These are phyloP conservation scores for Syritta pipiens DNA, from an alignment of 2,888 invertebrate genomes.

Conservation along the genomic window DNA sequence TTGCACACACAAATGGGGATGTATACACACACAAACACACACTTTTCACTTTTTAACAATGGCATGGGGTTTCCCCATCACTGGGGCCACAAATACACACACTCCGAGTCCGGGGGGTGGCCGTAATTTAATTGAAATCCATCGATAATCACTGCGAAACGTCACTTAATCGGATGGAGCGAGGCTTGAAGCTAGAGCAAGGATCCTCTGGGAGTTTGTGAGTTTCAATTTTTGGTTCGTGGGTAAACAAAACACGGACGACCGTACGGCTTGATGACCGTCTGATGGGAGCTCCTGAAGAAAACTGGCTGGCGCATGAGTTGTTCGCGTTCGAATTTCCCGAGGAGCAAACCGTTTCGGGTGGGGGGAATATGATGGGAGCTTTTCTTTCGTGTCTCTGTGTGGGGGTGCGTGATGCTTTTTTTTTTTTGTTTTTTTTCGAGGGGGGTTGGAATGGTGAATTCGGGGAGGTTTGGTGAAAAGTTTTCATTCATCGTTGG, in stretches of 20 bases:
- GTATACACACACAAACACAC: neutral
- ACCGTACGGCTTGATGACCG: constrained; percentile 2
- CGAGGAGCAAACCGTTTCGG: constrained; percentile 31
- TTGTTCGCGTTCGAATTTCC: constrained; percentile 20
- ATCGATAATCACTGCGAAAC: neutral
- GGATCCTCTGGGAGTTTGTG: neutral
- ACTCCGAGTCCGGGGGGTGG: neutral
- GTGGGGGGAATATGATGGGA: neutral
- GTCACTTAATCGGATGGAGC: neutral
- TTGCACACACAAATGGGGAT: constrained; percentile 8
- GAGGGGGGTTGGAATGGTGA: constrained; percentile 7
- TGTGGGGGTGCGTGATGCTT: neutral
- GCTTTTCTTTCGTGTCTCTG: constrained; percentile 7
- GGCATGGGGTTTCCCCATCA: constrained; percentile 22
- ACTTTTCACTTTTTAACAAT: constrained; percentile 42
- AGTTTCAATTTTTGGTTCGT: constrained; percentile 29
- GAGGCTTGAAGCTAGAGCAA: neutral
- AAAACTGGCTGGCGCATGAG: constrained; percentile 53
- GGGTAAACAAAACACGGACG: constrained; percentile 41
- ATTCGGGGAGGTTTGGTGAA: constrained; percentile 11
- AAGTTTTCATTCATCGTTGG: constrained; percentile 33
- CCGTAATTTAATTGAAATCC: neutral
- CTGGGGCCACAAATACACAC: neutral
- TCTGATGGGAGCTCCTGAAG: constrained; percentile 33
- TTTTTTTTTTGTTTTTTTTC: neutral